Percentiles rank a stretch among this genome's conserved stretches.
phyloP scores from a whole-genome alignment of 2,888 invertebrate genomes.

The Tubulanus polymorphus region DNA sequence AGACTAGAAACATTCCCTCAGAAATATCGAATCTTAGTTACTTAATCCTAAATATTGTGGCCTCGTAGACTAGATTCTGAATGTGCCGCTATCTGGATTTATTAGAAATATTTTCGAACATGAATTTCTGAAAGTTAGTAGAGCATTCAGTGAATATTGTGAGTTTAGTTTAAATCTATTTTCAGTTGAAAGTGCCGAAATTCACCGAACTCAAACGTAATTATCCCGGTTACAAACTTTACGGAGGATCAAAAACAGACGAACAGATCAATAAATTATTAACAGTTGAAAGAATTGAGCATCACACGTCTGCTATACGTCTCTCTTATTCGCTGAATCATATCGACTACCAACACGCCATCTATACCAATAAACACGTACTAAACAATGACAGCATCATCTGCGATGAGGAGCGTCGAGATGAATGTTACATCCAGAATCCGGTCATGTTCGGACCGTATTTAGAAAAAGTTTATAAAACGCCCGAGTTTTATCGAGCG shows the following conservation, averaged over 20 bases:
- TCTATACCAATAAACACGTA: constrained; percentile 36
- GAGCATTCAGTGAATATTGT: no score
- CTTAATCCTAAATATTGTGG: no score
- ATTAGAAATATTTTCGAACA: no score
- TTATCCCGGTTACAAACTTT: constrained; percentile 45
- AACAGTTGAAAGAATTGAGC: constrained; percentile 30
- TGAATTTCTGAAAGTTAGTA: no score
- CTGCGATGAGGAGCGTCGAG: constrained; percentile 37
- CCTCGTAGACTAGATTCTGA: no score
- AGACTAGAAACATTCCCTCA: no score
- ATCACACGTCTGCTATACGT: constrained; percentile 46
- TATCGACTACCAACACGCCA: constrained; percentile 39
- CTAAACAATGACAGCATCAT: constrained; percentile 43
- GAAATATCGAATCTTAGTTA: no score
- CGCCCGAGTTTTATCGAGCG: constrained; percentile 38
- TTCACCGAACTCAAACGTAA: constrained; percentile 33
- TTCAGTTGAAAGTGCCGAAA: constrained; percentile 39
- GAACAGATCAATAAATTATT: constrained; percentile 32
- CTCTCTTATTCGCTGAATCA: constrained; percentile 42
- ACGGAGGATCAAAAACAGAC: constrained; percentile 38
- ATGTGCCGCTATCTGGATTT: no score
- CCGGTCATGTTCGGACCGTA: constrained; percentile 48
- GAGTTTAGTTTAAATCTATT: constrained; percentile 13
- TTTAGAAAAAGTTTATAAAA: constrained; percentile 46
- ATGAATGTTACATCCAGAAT: constrained; percentile 42